Conservation (phyloP, 2,113 vertebrate genomes). For the Haemorhous mexicanus region DNA sequence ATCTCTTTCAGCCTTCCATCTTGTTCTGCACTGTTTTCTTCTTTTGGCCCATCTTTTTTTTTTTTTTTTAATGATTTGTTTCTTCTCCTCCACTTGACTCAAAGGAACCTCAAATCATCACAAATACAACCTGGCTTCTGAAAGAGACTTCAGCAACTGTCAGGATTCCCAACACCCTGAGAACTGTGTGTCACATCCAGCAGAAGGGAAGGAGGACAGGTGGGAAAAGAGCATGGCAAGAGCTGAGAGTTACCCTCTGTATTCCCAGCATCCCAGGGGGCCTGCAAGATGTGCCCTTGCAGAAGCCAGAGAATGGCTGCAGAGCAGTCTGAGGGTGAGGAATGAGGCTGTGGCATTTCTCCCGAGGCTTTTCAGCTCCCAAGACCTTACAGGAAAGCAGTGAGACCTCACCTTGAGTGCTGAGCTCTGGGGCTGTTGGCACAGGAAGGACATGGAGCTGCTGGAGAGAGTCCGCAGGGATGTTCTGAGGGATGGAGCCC, state of each 20-base stretch:
- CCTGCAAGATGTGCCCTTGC: neutral
- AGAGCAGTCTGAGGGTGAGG: neutral
- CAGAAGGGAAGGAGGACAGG: neutral
- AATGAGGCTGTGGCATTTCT: neutral
- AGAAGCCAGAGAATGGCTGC: neutral
- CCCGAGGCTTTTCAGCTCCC: neutral
- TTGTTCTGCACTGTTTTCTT: neutral
- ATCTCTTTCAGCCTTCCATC: neutral
- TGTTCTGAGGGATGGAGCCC: neutral
- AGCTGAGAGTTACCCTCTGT: neutral
- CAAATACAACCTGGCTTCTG: neutral
- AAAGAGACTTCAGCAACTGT: neutral
- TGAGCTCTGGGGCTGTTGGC: neutral
- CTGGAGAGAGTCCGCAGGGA: neutral
- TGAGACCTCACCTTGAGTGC: neutral
- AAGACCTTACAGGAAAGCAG: neutral
- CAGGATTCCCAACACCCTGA: neutral
- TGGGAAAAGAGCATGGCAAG: neutral
- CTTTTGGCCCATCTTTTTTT: neutral
- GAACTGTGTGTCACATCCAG: neutral
- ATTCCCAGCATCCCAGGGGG: neutral
- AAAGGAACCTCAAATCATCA: neutral
- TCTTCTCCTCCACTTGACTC: neutral
- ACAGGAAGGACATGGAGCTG: neutral
- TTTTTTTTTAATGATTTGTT: fast-evolving